Percentiles rank a stretch among this genome's conserved stretches.
Evolutionary conservation across 64 coral and sea anemone species (phyloP).

Genomic region (Trachythela sp.): DNA sequence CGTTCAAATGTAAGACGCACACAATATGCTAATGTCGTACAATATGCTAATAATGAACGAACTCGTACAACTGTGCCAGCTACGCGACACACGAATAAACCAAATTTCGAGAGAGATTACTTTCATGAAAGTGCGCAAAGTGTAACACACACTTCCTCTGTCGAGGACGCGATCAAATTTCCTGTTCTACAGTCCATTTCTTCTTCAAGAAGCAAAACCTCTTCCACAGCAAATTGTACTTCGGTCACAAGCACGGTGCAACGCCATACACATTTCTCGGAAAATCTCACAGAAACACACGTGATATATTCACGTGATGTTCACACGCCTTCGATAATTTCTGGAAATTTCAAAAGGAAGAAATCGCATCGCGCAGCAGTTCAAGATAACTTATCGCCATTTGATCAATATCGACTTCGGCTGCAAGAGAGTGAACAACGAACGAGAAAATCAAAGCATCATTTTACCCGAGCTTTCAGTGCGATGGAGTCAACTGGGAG

Average conservation of each 20-base stretch:
- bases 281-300: not conserved
- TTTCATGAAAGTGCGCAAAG: too few relatives aligned
- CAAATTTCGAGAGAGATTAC: too few relatives aligned
- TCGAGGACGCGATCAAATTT: not conserved
- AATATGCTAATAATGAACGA: not conserved
- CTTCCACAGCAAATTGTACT: not conserved
- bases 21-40: not conserved
- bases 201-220: not conserved
- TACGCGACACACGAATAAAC: not conserved
- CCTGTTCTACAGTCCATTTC: not conserved
- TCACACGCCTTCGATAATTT: not conserved
- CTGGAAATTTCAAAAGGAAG: not conserved
- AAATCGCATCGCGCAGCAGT: not conserved
- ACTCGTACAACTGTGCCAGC: not conserved
- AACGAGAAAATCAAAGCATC: not conserved
- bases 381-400: not conserved
- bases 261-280: not conserved
- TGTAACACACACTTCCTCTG: not conserved
- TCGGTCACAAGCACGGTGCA: not conserved
- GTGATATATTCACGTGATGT: not conserved
- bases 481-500: not conserved
- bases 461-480: not conserved
- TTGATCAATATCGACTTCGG: not conserved
- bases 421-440: conserved; percentile 1
- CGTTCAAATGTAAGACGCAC: not conserved